Percentiles rank a stretch among this genome's conserved stretches.
These are phyloP conservation scores for Trachelipus rathkii DNA, from an alignment of 1,140 invertebrate genomes.

Conservation along the genomic window DNA sequence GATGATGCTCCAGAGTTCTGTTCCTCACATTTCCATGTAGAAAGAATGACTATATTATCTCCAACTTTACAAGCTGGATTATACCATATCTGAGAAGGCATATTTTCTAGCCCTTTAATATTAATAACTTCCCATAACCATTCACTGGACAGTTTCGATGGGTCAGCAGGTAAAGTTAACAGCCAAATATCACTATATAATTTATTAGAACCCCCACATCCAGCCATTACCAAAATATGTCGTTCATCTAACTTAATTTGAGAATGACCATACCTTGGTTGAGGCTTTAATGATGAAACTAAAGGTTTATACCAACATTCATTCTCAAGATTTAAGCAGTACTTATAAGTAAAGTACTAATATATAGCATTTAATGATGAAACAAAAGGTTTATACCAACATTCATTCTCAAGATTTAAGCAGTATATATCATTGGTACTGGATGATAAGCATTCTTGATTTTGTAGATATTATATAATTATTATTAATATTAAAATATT, in stretches of 20 bases:
- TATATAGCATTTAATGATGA: constrained; percentile 63
- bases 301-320: constrained; percentile 66
- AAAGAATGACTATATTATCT: constrained; percentile 63
- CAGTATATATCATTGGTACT: constrained; percentile 70
- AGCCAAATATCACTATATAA: constrained; percentile 69
- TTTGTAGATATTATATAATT: too few species aligned
- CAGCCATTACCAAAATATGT: constrained; percentile 51
- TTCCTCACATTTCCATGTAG: constrained; percentile 41
- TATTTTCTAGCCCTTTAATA: constrained; percentile 69
- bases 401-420: constrained; percentile 69
- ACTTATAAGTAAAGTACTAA: too few species aligned
- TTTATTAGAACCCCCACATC: constrained; percentile 65
- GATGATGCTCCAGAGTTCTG: neutral
- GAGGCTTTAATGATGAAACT: constrained; percentile 63
- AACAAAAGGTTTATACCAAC: constrained; percentile 63
- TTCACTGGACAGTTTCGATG: constrained; percentile 52
- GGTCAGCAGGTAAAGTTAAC: constrained; percentile 51
- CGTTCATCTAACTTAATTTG: constrained; percentile 62
- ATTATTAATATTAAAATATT: too few species aligned
- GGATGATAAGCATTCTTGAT: constrained; percentile 42
- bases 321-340: constrained; percentile 76
- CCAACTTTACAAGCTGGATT: constrained; percentile 79
- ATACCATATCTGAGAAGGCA: constrained; percentile 82
- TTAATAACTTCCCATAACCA: constrained; percentile 79
- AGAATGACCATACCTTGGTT: constrained; percentile 82